Percentiles rank a stretch among this genome's conserved stretches.
These are phyloP conservation scores for Asarcornis scutulata DNA, from an alignment of 2,113 vertebrate genomes.

Conservation along the genomic window DNA sequence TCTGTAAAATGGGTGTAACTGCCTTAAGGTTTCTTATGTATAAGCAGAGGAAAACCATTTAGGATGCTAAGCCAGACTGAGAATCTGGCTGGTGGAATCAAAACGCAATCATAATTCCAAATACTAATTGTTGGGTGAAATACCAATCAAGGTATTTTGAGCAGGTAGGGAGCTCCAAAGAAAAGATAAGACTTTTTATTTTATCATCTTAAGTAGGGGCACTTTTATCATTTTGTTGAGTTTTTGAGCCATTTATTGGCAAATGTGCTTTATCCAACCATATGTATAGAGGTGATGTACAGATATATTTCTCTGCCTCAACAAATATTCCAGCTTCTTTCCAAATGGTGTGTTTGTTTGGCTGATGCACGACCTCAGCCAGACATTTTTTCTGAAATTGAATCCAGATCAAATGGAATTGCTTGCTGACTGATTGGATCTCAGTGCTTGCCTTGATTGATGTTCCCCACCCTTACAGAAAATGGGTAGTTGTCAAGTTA, in stretches of 20 bases:
- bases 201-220: neutral
- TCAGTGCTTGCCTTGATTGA: constrained; percentile 7
- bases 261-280: constrained; percentile 53
- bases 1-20: neutral
- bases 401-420: constrained; percentile 52
- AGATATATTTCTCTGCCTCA: constrained; percentile 14
- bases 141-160: neutral
- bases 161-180: neutral
- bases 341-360: constrained; percentile 61
- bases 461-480: neutral
- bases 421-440: neutral
- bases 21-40: neutral
- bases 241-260: constrained; percentile 35
- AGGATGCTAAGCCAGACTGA: neutral
- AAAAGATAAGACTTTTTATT: neutral
- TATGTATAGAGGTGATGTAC: constrained; percentile 11
- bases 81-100: neutral
- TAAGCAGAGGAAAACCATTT: neutral
- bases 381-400: constrained; percentile 32
- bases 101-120: neutral
- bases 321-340: constrained; percentile 53
- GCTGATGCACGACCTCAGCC: constrained; percentile 4
- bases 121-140: neutral
- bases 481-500: neutral
- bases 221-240: constrained; percentile 9